These are phyloP conservation scores for Enteromius argenteus DNA, from an alignment of 2,797 vertebrate genomes.

Conservation along the genomic window DNA sequence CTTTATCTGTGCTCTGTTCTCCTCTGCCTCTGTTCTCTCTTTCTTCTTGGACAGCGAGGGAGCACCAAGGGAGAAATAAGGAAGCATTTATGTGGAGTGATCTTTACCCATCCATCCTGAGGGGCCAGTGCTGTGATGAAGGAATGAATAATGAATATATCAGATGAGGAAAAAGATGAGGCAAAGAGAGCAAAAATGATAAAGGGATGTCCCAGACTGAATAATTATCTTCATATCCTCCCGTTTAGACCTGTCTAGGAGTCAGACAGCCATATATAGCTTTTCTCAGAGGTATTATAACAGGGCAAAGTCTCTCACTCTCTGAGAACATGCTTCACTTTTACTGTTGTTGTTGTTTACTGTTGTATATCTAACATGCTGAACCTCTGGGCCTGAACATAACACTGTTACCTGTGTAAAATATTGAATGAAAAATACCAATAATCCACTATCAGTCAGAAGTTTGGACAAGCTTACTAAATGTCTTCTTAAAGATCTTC, in stretches of 20 bases:
- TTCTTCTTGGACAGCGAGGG: conserved; percentile 49
- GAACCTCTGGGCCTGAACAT: background rate
- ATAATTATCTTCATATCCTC: conserved; percentile 45
- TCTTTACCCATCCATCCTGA: conserved; percentile 69
- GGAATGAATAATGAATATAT: conserved; percentile 74
- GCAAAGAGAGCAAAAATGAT: conserved; percentile 54
- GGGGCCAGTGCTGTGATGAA: conserved; percentile 68
- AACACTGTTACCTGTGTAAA: background rate
- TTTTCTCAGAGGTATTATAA: conserved; percentile 36
- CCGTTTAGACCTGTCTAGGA: conserved; percentile 34
- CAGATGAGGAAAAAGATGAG: conserved; percentile 56
- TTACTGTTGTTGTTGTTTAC: conserved; percentile 25
- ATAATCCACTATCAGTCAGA: background rate
- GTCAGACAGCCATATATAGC: conserved; percentile 32
- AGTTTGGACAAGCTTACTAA: background rate
- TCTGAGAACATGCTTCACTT: conserved; percentile 4
- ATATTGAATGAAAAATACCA: background rate
- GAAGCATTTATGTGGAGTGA: conserved; percentile 68
- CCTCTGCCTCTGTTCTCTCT: conserved; percentile 50
- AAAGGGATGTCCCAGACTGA: conserved; percentile 53
- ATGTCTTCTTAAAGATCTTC: background rate
- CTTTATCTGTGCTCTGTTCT: conserved; percentile 32
- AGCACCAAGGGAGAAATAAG: conserved; percentile 68
- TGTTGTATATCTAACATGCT: background rate
- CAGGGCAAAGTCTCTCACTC: background rate